Evolutionary conservation across 2,888 invertebrate species (phyloP).

Genomic region (Odontocerum albicorne): DNA sequence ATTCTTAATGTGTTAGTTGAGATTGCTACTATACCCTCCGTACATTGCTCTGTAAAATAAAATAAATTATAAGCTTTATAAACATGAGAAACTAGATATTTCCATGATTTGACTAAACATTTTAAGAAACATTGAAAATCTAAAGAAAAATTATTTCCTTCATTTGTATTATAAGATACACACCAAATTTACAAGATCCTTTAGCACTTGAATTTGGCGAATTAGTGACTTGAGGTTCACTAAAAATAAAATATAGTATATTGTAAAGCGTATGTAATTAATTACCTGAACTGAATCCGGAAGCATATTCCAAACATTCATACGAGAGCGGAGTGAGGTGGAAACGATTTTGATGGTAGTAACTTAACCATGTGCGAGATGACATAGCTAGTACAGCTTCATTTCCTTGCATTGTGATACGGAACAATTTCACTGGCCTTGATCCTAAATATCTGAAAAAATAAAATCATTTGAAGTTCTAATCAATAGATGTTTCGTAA

Average conservation of each 20-base stretch:
- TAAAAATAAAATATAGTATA: no score
- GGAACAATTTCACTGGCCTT: constrained; percentile 92
- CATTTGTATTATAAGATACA: no score
- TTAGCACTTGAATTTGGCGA: constrained; percentile 30
- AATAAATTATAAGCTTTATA: no score
- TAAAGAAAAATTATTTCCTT: no score
- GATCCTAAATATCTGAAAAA: constrained; percentile 80
- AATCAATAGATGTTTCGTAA: no score
- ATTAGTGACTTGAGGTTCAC: constrained; percentile 34
- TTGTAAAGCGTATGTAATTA: neutral
- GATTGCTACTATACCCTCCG: constrained; percentile 98
- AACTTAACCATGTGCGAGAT: constrained; percentile 96
- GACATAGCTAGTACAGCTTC: constrained; percentile 98
- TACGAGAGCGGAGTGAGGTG: constrained; percentile 96
- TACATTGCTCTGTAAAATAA: constrained; percentile 98
- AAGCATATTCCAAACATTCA: constrained; percentile 95
- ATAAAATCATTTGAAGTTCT: no score
- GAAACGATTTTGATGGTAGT: constrained; percentile 95
- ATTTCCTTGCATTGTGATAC: constrained; percentile 92
- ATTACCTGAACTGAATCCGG: constrained; percentile 82
- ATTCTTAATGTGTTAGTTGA: constrained; percentile 96
- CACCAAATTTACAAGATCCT: constrained; percentile 30
- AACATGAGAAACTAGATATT: no score
- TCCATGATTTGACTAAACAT: no score
- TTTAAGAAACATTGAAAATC: no score